Evolutionary conservation across 2,888 invertebrate species (phyloP), one percentile per base, ranked within the genome.

Genomic region (Macaria notata): DNA sequence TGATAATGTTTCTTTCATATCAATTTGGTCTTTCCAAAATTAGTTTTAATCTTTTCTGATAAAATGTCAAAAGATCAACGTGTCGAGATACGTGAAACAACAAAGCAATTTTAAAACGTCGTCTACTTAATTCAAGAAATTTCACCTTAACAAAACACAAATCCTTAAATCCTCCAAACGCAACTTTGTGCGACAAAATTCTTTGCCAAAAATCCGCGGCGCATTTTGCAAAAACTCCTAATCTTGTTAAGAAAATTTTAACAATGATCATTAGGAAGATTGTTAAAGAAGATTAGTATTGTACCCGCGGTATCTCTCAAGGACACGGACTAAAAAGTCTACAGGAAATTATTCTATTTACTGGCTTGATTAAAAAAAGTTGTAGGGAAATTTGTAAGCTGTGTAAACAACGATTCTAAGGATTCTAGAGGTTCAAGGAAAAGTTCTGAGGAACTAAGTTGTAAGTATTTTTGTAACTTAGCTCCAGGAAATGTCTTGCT

Each of bases 241-340:
- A 62, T 64, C 64, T 64, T 58, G 62, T 64, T 62, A 60, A 38
- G 58, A 59, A 64, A 64, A 52, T 62, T 62, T 49, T 56, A 58
- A 56, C 56, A 58, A 64, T 60, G 56, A 52, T 60, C 57, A 61
- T 64, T 64, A 64, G 48, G 53, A 41, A 59, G 59, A 59, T 56
- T 59, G 53, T 59, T 48, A 38, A 36, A 19, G 29, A 49, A 59
- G 54, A 62, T 62, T 50, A 50, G 56, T 49, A 47, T 56, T 59
- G 43, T 50, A 53, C 46, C 56, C 41, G 43, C 39, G 53, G 46
- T 47, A 47, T 56, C 46, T 49, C 48, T 7, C 42, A 33, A 7
- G 29, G 46, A 39, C 38, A 30, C n/a, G 39, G 43, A 46, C 43
- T 0, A 31, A 30, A 46, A 41, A 54, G 31, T 49, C 33, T 19